Evolutionary conservation across 2,113 vertebrate genomes (phyloP).

Genomic region (Python bivittatus): DNA sequence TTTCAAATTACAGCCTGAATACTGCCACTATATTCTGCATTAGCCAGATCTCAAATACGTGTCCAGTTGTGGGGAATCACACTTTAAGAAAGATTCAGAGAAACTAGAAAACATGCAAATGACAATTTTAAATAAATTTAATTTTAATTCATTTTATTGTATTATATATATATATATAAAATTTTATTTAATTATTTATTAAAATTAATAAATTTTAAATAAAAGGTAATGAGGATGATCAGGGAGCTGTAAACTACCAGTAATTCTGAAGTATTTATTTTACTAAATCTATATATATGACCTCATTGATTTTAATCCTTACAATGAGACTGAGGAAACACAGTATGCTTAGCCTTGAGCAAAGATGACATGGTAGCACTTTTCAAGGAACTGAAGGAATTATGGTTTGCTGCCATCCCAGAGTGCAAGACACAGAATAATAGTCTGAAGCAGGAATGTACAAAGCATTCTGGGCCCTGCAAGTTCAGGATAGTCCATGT

Average conservation of each 20-base stretch:
- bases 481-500: not conserved
- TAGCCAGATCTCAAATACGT: not conserved
- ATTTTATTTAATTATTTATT: too few relatives aligned
- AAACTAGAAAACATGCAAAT: not conserved
- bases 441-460: not conserved
- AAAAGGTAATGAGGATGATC: not conserved
- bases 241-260: not conserved
- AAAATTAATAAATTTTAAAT: too few relatives aligned
- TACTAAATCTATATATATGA: not conserved
- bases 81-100: not conserved
- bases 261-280: not conserved
- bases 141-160: too few relatives aligned
- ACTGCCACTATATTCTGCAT: not conserved
- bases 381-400: not conserved
- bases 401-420: not conserved
- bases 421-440: not conserved
- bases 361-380: not conserved
- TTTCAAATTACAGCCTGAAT: not conserved
- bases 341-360: not conserved
- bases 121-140: too few relatives aligned
- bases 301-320: not conserved
- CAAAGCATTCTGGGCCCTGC: not conserved
- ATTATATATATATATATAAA: too few relatives aligned
- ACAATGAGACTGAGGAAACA: not conserved
- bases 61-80: not conserved